Percentiles rank a stretch among this genome's conserved stretches.
These are phyloP conservation scores for Ctenopoma kingsleyae DNA, from an alignment of 2,797 vertebrate species.

Conservation along the genomic window DNA sequence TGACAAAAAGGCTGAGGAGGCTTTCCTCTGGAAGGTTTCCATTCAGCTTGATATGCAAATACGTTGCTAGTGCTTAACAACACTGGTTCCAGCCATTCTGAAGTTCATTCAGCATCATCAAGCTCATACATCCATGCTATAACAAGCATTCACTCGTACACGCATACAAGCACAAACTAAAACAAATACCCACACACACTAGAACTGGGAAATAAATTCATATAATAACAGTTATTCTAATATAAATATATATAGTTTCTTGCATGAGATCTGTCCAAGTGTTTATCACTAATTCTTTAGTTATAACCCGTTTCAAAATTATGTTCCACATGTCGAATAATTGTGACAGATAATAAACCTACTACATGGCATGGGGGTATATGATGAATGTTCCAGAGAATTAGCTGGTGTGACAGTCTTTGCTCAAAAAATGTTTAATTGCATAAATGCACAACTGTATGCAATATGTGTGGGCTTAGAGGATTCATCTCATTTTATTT, in stretches of 20 bases:
- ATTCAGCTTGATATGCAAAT: constrained; percentile 61
- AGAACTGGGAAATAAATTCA: constrained; percentile 4
- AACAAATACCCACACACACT: constrained; percentile 1
- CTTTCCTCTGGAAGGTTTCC: constrained; percentile 51
- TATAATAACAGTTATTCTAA: background rate
- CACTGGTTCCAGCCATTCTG: constrained; percentile 3
- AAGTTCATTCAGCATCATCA: constrained; percentile 14
- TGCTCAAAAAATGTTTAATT: constrained; percentile 3
- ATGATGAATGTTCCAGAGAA: background rate
- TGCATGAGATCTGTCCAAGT: background rate
- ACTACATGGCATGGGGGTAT: background rate
- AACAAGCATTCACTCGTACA: background rate
- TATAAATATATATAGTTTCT: background rate
- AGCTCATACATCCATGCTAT: background rate
- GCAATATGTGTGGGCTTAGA: background rate
- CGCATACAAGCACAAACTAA: background rate
- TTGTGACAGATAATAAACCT: background rate
- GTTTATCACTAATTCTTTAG: background rate
- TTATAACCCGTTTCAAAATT: background rate
- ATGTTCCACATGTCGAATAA: background rate
- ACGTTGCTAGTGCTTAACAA: constrained; percentile 19
- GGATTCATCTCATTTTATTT: background rate
- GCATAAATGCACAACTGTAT: background rate
- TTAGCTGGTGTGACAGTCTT: background rate
- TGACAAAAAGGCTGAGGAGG: constrained; percentile 49